Conservation (phyloP, 2,113 vertebrate genomes). For the Aleadryas rufinucha region DNA sequence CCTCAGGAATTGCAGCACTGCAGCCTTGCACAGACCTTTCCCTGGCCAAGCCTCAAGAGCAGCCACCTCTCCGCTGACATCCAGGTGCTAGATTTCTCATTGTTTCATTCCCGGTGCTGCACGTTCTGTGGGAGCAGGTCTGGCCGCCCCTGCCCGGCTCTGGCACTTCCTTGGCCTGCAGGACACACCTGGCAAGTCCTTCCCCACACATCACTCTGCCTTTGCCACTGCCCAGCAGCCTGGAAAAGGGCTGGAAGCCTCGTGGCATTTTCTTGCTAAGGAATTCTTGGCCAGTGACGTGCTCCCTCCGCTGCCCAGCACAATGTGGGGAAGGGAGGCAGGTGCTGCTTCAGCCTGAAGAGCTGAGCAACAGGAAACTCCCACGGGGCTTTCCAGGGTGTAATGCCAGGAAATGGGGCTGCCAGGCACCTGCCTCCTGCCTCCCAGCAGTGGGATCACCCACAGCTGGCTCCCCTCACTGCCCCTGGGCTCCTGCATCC, state of each 20-base stretch:
- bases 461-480: background rate
- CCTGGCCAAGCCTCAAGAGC: background rate
- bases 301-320: background rate
- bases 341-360: background rate
- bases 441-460: background rate
- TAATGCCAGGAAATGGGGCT: background rate
- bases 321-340: background rate
- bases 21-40: background rate
- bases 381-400: background rate
- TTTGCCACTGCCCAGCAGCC: background rate
- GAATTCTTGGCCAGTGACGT: background rate
- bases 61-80: background rate
- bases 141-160: background rate
- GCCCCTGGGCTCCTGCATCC: background rate
- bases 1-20: background rate
- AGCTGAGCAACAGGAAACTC: background rate
- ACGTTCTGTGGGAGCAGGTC: accelerated
- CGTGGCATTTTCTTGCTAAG: background rate
- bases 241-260: background rate
- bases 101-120: no score
- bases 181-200: background rate
- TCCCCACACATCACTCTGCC: background rate
- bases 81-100: no score
- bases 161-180: background rate
- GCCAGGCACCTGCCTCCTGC: background rate